Evolutionary conservation across 2,113 vertebrate species (phyloP).

Genomic region (Aphelocoma coerulescens): DNA sequence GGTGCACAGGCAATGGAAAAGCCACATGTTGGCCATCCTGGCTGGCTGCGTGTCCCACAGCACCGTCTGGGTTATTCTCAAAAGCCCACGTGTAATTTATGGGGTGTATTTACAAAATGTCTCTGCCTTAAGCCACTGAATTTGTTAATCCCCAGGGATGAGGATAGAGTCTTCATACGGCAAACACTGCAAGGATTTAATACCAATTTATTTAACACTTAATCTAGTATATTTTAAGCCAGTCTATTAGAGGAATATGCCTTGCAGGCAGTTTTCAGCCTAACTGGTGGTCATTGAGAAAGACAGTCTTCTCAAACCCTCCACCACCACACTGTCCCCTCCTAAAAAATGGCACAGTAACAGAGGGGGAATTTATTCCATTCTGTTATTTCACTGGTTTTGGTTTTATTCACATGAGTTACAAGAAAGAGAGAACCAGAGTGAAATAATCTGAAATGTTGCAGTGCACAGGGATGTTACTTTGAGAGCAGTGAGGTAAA

Average conservation of each 20-base stretch:
- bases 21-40: not conserved
- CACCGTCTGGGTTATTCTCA: not conserved
- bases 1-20: conserved; percentile 4
- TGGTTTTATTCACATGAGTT: not conserved
- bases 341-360: not conserved
- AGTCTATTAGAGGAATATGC: not conserved
- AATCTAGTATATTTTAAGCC: conserved; percentile 15
- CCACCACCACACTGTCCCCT: not conserved
- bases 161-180: not conserved
- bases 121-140: conserved; percentile 2
- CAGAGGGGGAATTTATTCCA: not conserved
- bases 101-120: not conserved
- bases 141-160: not conserved
- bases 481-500: not conserved
- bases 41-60: not conserved
- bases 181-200: not conserved
- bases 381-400: not conserved
- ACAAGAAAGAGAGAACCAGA: not conserved
- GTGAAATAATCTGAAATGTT: fast-evolving
- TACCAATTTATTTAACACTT: not conserved
- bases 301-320: not conserved
- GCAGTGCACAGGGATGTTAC: fast-evolving
- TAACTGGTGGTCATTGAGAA: not conserved
- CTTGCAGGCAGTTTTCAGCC: not conserved
- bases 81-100: not conserved